phyloP scores from a whole-genome alignment of 2,113 vertebrate genomes.

The Tichodroma muraria region DNA sequence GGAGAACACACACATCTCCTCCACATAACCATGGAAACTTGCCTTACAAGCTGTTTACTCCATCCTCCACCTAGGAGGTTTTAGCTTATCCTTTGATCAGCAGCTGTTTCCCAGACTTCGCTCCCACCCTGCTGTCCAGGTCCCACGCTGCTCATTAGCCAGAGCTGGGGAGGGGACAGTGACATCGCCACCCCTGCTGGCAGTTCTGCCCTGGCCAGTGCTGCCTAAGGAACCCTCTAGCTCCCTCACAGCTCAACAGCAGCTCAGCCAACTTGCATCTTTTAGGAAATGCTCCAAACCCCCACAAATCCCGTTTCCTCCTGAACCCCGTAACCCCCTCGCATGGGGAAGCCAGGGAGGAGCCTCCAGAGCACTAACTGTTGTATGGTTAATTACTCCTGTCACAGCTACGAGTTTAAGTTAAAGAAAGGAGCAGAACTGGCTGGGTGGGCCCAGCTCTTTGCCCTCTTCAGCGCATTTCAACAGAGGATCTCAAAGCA shows the following conservation, averaged over 20 bases:
- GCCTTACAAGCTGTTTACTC: not conserved
- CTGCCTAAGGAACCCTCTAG: not conserved
- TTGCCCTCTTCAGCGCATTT: constrained; percentile 50
- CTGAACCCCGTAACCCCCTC: not conserved
- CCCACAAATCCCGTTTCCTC: not conserved
- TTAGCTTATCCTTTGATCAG: not conserved
- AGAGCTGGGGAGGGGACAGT: not conserved
- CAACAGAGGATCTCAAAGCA: constrained; percentile 63
- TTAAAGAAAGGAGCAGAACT: not conserved
- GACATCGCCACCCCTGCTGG: not conserved
- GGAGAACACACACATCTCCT: not conserved
- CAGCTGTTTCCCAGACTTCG: not conserved
- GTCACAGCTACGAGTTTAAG: not conserved
- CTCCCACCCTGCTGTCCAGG: not conserved
- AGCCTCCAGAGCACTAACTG: not conserved
- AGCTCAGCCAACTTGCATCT: not conserved
- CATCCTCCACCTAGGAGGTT: not conserved
- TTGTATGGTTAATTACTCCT: not conserved
- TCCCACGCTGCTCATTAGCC: not conserved
- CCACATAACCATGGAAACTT: not conserved
- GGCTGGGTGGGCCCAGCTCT: not conserved
- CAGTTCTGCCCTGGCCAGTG: not conserved
- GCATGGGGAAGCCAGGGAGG: not conserved
- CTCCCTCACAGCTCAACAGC: not conserved
- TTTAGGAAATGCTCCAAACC: not conserved